Conservation (phyloP, 1,140 invertebrate genomes). For the Dolichoris vasculosae region DNA sequence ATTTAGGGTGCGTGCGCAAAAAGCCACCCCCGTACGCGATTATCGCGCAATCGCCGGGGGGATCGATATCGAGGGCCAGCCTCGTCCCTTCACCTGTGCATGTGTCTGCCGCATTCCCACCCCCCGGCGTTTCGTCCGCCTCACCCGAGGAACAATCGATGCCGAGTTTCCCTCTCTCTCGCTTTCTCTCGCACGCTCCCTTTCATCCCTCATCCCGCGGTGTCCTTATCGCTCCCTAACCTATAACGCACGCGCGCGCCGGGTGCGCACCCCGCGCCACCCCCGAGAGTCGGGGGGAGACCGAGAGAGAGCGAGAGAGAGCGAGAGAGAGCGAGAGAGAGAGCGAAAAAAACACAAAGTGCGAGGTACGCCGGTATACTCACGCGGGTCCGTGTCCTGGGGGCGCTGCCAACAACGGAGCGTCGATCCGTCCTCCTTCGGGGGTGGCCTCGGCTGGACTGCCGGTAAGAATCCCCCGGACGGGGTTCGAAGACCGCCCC, state of each 20-base stretch:
- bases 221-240: neutral
- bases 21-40: neutral
- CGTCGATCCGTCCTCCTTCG: neutral
- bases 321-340: too few relatives aligned
- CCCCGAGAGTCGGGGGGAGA: too few relatives aligned
- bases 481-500: slow-evolving; percentile 66
- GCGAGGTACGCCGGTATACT: neutral
- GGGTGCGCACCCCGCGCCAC: neutral
- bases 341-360: too few relatives aligned
- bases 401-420: neutral
- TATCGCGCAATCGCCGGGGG: slow-evolving; percentile 1
- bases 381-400: neutral
- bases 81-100: slow-evolving; percentile 27
- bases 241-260: too few relatives aligned
- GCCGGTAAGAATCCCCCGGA: slow-evolving; percentile 13
- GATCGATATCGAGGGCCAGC: slow-evolving; percentile 8
- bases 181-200: slow-evolving; percentile 16
- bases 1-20: slow-evolving; percentile 15
- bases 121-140: neutral
- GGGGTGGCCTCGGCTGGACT: neutral
- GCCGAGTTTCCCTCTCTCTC: slow-evolving; percentile 2
- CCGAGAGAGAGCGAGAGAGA: too few relatives aligned
- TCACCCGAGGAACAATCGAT: neutral
- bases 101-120: neutral
- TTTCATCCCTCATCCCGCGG: neutral